Evolutionary conservation across 2,888 invertebrate genomes (phyloP).

Genomic region (Caenorhabditis sinica): DNA sequence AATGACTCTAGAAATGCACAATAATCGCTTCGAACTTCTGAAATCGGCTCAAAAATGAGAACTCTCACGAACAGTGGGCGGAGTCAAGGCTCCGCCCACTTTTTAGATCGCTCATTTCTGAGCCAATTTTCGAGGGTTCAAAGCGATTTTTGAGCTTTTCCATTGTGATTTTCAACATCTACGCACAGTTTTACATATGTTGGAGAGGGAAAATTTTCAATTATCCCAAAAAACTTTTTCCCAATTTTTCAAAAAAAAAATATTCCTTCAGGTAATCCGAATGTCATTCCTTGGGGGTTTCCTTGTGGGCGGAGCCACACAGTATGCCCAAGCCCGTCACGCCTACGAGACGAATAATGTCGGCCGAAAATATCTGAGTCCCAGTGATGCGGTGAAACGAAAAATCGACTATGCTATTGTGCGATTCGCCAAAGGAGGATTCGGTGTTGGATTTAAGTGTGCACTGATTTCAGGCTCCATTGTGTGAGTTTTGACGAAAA

Average conservation of each 20-base stretch:
- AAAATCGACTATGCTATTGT: constrained; percentile 75
- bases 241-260: neutral
- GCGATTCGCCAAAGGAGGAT: constrained; percentile 74
- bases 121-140: too few relatives aligned
- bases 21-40: too few relatives aligned
- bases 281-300: constrained; percentile 76
- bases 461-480: constrained; percentile 75
- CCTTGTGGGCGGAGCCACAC: constrained; percentile 73
- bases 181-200: too few relatives aligned
- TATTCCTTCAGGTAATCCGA: constrained; percentile 62
- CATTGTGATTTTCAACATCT: too few relatives aligned
- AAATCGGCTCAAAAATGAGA: too few relatives aligned
- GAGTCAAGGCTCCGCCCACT: too few relatives aligned
- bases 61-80: too few relatives aligned
- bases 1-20: too few relatives aligned
- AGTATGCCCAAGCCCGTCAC: constrained; percentile 71
- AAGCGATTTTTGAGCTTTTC: too few relatives aligned
- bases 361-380: constrained; percentile 72
- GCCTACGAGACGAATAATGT: constrained; percentile 73
- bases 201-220: neutral
- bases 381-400: constrained; percentile 74
- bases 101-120: too few relatives aligned
- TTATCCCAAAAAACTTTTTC: too few relatives aligned
- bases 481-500: constrained; percentile 75
- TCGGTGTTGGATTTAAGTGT: constrained; percentile 71